Evolutionary conservation across 2,888 invertebrate genomes (phyloP), one percentile per base, ranked within the genome.

Genomic region (Celastrina argiolus): DNA sequence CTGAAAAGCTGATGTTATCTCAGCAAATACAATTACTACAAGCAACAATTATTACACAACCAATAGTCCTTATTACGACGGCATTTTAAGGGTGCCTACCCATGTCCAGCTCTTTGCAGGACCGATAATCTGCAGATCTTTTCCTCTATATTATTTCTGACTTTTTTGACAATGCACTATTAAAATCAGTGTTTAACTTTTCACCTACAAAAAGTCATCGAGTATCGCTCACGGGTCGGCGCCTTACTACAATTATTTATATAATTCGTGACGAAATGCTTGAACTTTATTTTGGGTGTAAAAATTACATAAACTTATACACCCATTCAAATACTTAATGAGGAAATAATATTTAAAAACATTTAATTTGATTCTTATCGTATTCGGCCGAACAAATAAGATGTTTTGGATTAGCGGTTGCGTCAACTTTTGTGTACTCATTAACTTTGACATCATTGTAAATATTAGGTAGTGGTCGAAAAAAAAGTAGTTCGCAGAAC

Each of bases 1-100:
- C 68, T 75, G 72, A 74, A 74, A 74, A 71, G 69, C 74, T 76
- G 85, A 88, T 86, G 71, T 72, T 85, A 88, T 88, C 88, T 79
- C 70, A 82, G 85, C 82, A 84, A 87, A 88, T 85, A 80, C 76
- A 81, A 85, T 81, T 84, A 83, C 83, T 83, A 80, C 80, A 76
- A 81, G 78, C 78, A 77, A 74, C 78, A 76, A 82, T 82, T 79
- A 75, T 87, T 84, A 81, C 74, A 81, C 74, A 85, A 85, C 83
- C 80, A 75, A 75, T 82, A 79, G 66, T 65, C 56, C 68, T 61
- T 65, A 63, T 61, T 65, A 34, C 56, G 18, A 16, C 39, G 39
- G 39, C 66, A 59, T 66, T 42, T 64, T 66, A n/a, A n/a, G n/a
- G n/a, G n/a, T n/a, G n/a, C n/a, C n/a, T n/a, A n/a, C n/a, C n/a